phyloP scores from a whole-genome alignment of 2,797 vertebrate genomes.

The Leucoraja ocellata region DNA sequence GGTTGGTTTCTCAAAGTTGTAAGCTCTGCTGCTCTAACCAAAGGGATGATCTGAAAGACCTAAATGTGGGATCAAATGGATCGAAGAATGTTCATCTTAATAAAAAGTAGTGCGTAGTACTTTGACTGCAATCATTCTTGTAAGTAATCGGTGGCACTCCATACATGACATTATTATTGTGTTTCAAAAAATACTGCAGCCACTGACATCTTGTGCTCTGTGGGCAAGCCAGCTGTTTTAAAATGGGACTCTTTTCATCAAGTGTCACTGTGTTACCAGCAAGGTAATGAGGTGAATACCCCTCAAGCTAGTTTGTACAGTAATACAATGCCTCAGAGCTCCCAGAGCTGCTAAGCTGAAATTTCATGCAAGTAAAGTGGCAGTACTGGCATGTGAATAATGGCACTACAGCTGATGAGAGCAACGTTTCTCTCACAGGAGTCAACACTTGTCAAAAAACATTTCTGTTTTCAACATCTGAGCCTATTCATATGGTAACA shows the following conservation, averaged over 20 bases:
- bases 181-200: conserved; percentile 4
- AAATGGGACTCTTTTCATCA: conserved; percentile 15
- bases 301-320: conserved; percentile 19
- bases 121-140: not conserved
- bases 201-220: not conserved
- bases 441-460: conserved; percentile 28
- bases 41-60: not conserved
- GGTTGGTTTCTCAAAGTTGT: not conserved
- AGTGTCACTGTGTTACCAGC: conserved; percentile 20
- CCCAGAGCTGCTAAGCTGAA: not conserved
- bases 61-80: not conserved
- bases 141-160: not conserved
- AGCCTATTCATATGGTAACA: not conserved
- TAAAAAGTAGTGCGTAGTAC: not conserved
- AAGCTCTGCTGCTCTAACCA: not conserved
- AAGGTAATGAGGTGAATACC: conserved; percentile 27
- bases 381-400: conserved; percentile 16
- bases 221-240: conserved; percentile 13
- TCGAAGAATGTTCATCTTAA: not conserved
- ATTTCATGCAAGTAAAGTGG: conserved; percentile 19
- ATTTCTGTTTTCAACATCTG: not conserved
- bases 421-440: not conserved
- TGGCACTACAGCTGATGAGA: conserved; percentile 13
- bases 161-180: not conserved
- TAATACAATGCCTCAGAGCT: conserved; percentile 10